phyloP scores from a whole-genome alignment of 2,888 invertebrate species.

The Lepidocyrtinus sp. region DNA sequence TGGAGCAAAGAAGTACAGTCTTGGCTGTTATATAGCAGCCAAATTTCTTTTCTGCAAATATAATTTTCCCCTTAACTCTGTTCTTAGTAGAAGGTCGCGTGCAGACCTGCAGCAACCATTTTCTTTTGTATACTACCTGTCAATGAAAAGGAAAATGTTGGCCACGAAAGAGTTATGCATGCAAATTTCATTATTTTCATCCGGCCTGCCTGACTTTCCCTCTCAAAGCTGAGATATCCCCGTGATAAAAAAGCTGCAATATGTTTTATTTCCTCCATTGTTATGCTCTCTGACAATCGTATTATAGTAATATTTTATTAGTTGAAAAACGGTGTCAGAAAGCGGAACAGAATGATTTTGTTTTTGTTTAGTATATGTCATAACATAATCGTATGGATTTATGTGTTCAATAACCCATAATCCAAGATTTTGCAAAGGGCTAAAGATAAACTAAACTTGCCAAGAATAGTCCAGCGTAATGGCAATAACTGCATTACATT shows the following conservation, averaged over 20 bases:
- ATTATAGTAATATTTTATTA: not conserved
- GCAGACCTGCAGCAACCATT: not conserved
- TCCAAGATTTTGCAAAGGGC: not conserved
- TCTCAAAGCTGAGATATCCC: not conserved
- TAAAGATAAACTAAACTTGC: not conserved
- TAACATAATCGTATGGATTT: not conserved
- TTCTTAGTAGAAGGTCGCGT: not conserved
- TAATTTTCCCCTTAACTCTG: not conserved
- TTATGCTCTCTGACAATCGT: not conserved
- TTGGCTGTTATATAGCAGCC: slow-evolving; percentile 20
- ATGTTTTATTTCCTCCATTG: not conserved
- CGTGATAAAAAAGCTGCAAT: not conserved
- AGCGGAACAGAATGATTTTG: not conserved
- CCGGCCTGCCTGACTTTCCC: not conserved
- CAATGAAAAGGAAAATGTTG: not conserved
- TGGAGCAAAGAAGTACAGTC: not conserved
- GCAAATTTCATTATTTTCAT: not conserved
- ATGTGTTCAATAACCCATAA: not conserved
- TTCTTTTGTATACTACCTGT: not conserved
- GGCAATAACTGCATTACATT: slow-evolving; percentile 33
- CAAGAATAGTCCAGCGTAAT: not conserved
- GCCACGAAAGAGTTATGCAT: not conserved
- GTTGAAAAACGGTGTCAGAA: not conserved
- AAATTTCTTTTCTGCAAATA: not conserved
- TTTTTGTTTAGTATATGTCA: not conserved